phyloP scores from a whole-genome alignment of 2,797 vertebrate species.

The Diceros bicornis region DNA sequence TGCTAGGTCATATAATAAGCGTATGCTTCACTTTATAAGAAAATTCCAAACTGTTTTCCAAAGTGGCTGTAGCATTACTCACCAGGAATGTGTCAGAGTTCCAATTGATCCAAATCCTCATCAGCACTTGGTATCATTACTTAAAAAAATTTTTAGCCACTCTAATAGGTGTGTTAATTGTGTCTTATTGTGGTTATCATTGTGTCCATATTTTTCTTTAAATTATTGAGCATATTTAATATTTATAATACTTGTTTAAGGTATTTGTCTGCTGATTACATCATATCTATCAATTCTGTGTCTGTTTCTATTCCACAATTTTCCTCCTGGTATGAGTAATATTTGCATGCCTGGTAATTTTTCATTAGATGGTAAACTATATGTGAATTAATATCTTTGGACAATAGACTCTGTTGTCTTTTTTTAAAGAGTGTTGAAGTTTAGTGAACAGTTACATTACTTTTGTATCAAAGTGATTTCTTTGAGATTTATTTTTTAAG shows the following conservation, averaged over 20 bases:
- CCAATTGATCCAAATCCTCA: neutral
- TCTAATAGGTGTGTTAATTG: neutral
- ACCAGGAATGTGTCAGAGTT: neutral
- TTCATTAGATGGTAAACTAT: neutral
- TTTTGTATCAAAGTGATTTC: neutral
- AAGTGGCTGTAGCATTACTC: neutral
- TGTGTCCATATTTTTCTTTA: neutral
- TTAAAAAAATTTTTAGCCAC: neutral
- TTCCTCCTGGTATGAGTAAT: neutral
- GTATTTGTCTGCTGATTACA: neutral
- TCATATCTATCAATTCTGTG: neutral
- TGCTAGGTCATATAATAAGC: too few relatives aligned
- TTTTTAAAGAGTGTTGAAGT: neutral
- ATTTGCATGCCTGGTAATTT: neutral
- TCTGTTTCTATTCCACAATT: neutral
- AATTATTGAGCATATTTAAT: neutral
- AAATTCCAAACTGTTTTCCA: neutral
- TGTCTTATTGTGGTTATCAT: neutral
- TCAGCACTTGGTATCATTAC: neutral
- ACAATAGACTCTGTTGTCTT: neutral
- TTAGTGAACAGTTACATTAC: neutral
- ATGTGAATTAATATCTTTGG: neutral
- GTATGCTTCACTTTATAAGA: neutral
- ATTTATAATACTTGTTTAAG: neutral
- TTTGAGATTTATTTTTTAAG: neutral